Evolutionary conservation across 2,888 invertebrate genomes (phyloP), one percentile per base, ranked within the genome.

Genomic region (Heliconius erato): DNA sequence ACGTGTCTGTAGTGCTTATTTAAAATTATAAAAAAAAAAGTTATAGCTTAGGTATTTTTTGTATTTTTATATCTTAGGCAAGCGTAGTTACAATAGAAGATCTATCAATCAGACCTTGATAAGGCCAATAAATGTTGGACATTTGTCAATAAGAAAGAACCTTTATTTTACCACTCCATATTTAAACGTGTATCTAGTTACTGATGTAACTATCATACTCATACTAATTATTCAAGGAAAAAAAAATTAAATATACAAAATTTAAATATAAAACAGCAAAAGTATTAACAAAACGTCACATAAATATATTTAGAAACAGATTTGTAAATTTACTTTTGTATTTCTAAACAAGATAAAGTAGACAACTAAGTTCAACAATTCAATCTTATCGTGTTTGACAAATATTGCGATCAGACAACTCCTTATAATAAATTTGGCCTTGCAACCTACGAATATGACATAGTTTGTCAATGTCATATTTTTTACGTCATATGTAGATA

Each of bases 391-490:
- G 19, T 23, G 54, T 3, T 35, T 23, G 32, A 74, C 35, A 74
- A 54, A 35, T 54, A 76, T 76, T 26, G 40, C n/a, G 26, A 59
- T 74, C 32, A 32, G 9, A 76, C 35, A 35, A 35, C 23, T 59
- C 63, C 63, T 63, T 40, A 26, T 35, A 40, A 76, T 76, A 40
- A 14, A 63, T 76, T 63, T 76, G 63, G 35, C 76, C 76, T 76
- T 40, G 76, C 28, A 16, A 59, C 23, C 2, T 35, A 63, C 19
- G 63, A 63, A 26, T 59, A 63, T 63, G 16, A 26, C 40, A 76
- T 59, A 76, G 32, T 76, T 76, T 14, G 59, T 32, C 54, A 14
- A 23, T 49, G 44, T 78, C 16, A 26, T 40, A 32, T 40, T 40
- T n/a, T 77, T 78, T 16, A n/a, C 35, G 63, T 65, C 35, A 77